Conservation (phyloP, 2,888 invertebrate species). For the Laspeyria flexula region DNA sequence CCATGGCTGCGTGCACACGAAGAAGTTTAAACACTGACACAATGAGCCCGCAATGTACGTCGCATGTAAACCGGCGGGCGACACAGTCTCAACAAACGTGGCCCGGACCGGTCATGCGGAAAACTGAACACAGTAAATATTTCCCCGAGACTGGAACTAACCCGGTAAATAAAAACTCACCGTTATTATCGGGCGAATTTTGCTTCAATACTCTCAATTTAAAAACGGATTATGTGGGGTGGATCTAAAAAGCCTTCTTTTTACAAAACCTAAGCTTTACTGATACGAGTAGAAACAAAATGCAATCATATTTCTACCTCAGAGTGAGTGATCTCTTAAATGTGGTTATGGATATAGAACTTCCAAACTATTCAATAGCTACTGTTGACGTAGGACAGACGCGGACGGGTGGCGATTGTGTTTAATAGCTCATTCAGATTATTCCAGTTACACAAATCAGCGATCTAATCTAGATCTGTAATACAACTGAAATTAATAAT, state of each 20-base stretch:
- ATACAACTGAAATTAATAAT: too few relatives aligned
- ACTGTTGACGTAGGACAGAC: too few relatives aligned
- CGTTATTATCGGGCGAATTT: constrained; percentile 26
- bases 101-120: constrained; percentile 41
- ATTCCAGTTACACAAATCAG: too few relatives aligned
- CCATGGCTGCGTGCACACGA: constrained; percentile 4
- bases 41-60: constrained; percentile 27
- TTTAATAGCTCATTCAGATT: too few relatives aligned
- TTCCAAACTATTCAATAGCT: too few relatives aligned
- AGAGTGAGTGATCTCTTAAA: too few relatives aligned
- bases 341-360: too few relatives aligned
- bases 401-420: too few relatives aligned
- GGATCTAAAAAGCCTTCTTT: neutral
- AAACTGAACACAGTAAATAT: constrained; percentile 44
- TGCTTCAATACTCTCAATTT: constrained; percentile 13
- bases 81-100: constrained; percentile 19
- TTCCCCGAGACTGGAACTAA: constrained; percentile 30
- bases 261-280: neutral
- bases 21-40: neutral
- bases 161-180: constrained; percentile 45
- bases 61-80: constrained; percentile 21
- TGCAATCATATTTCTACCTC: too few relatives aligned
- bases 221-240: constrained; percentile 16
- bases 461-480: too few relatives aligned
- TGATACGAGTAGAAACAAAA: too few relatives aligned